A percentile compares a stretch with the other conserved stretches of the same genome.
phyloP scores from a whole-genome alignment of 2,888 invertebrate species.

The Latheticus oryzae region DNA sequence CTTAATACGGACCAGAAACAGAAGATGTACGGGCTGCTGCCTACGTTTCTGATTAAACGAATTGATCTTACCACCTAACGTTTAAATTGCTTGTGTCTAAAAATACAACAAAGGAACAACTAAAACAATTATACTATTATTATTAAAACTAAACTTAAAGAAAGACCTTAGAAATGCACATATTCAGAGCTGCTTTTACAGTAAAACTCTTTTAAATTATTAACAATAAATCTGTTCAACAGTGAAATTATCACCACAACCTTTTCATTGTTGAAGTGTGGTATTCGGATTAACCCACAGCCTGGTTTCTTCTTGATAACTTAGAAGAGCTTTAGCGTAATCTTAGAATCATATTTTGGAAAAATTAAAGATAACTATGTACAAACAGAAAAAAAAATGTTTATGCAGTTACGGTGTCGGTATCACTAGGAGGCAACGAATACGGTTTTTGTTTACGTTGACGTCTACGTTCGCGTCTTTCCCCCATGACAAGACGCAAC shows the following conservation, averaged over 20 bases:
- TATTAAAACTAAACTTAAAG: constrained; percentile 46
- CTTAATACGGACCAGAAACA: constrained; percentile 35
- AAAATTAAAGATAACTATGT: constrained; percentile 46
- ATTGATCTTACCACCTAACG: constrained; percentile 48
- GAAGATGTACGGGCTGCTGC: constrained; percentile 23
- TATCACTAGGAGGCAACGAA: constrained; percentile 66
- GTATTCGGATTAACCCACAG: constrained; percentile 27
- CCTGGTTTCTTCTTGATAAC: constrained; percentile 21
- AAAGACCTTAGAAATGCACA: constrained; percentile 48
- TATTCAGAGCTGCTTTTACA: constrained; percentile 45
- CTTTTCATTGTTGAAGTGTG: not conserved
- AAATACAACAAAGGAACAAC: constrained; percentile 49
- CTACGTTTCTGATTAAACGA: constrained; percentile 39
- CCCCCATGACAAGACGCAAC: constrained; percentile 89
- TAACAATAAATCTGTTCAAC: constrained; percentile 21
- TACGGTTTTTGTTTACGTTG: constrained; percentile 82
- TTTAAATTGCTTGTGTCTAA: constrained; percentile 46
- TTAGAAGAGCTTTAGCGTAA: constrained; percentile 38
- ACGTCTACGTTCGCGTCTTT: constrained; percentile 85
- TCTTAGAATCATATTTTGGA: constrained; percentile 31
- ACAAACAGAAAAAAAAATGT: constrained; percentile 41
- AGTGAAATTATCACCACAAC: constrained; percentile 8
- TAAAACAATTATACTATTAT: constrained; percentile 47
- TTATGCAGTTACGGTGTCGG: constrained; percentile 64
- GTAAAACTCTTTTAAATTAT: constrained; percentile 38